Evolutionary conservation across 2,888 invertebrate species (phyloP).

Genomic region (Apodemia zela): DNA sequence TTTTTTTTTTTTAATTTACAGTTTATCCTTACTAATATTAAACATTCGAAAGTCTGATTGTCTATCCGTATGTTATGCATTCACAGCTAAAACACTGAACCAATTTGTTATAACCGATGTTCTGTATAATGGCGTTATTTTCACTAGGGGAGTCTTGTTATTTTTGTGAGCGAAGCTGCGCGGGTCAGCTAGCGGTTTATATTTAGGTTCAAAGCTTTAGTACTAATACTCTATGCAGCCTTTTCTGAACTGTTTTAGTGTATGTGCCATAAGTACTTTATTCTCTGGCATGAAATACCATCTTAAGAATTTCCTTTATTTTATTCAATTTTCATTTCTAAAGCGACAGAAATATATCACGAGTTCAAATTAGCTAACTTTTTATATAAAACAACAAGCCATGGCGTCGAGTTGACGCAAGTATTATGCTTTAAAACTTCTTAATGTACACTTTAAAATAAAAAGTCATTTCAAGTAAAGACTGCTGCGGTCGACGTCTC

Average conservation of each 20-base stretch:
- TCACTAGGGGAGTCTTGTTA: too few relatives aligned
- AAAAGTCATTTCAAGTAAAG: conserved; percentile 20
- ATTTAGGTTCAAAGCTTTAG: too few relatives aligned
- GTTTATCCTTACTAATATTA: too few relatives aligned
- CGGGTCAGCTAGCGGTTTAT: too few relatives aligned
- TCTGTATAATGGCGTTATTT: too few relatives aligned
- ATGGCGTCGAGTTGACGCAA: conserved; percentile 19
- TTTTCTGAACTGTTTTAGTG: background rate
- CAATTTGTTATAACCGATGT: too few relatives aligned
- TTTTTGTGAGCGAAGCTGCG: too few relatives aligned
- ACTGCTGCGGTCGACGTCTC: conserved; percentile 19
- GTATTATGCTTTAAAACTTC: conserved; percentile 28
- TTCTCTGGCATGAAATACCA: background rate
- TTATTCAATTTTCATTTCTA: conserved; percentile 8
- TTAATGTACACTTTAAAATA: conserved; percentile 29
- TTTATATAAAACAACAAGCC: conserved; percentile 23
- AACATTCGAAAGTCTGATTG: too few relatives aligned
- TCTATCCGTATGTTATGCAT: too few relatives aligned
- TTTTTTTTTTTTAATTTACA: too few relatives aligned
- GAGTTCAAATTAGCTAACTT: conserved; percentile 7
- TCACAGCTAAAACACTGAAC: too few relatives aligned
- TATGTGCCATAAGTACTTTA: background rate
- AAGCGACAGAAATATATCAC: conserved; percentile 15
- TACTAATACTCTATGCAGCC: background rate
- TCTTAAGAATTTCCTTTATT: background rate